These are phyloP conservation scores for Perizoma affinitatum DNA, from an alignment of 2,888 invertebrate species.

Conservation along the genomic window DNA sequence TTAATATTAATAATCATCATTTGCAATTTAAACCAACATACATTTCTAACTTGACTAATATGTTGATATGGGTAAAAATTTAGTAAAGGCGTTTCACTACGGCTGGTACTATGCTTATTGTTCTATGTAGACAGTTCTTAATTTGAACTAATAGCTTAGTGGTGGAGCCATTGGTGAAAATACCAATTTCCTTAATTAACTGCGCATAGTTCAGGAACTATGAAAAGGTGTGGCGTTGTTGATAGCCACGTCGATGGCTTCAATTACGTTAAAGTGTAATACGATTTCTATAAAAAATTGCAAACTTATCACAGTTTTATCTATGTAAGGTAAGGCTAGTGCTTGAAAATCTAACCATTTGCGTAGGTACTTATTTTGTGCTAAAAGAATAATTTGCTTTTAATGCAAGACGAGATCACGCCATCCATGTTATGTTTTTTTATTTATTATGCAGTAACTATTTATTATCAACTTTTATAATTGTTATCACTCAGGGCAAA, in stretches of 20 bases:
- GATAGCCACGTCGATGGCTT: constrained; percentile 68
- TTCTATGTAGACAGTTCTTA: constrained; percentile 69
- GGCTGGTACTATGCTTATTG: constrained; percentile 57
- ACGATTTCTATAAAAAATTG: constrained; percentile 36
- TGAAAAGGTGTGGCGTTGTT: constrained; percentile 73
- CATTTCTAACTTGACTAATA: constrained; percentile 8
- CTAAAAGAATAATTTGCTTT: no score
- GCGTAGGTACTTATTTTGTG: not conserved
- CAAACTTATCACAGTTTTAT: constrained; percentile 13
- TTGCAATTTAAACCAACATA: not conserved
- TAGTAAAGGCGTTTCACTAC: constrained; percentile 48
- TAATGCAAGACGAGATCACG: no score
- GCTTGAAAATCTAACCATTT: not conserved
- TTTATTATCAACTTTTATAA: no score
- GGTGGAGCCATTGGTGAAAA: constrained; percentile 79
- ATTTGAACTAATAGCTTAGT: constrained; percentile 82
- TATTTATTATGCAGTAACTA: no score
- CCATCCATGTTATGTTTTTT: no score
- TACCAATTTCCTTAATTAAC: constrained; percentile 84
- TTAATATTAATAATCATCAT: no score
- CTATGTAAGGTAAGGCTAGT: no score
- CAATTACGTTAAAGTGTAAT: constrained; percentile 65
- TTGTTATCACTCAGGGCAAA: no score
- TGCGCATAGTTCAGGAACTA: constrained; percentile 67
- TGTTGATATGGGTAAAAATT: constrained; percentile 21